Evolutionary conservation across 2,113 vertebrate genomes (phyloP), one percentile per base, ranked within the genome.

Genomic region (Sitta europaea): DNA sequence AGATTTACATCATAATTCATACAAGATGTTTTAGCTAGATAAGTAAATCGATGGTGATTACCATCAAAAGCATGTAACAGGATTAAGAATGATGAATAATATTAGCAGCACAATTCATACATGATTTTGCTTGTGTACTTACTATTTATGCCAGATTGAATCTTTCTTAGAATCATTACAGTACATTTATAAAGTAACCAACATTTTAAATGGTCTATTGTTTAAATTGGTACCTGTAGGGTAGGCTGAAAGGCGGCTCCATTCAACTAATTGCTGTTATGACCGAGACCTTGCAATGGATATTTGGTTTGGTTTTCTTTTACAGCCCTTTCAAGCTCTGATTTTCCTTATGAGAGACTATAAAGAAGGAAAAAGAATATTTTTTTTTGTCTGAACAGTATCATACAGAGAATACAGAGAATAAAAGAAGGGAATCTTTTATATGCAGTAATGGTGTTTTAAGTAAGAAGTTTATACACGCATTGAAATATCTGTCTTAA

Each of bases 261-360:
- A 1, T 95, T 97, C 61, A 86, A 91, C 63, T 97, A 97, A 96
- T 91, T 96, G 89, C 83, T 85, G 42, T 54, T 53, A 11, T 97
- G 96, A 98, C 91, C 97, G 97, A 97, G 92, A 95, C 83, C 36
- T 96, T 94, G 84, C 87, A 97, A 96, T 83, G 97, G 87, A 94
- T 94, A 88, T 94, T 97, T 94, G 86, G n/a, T 97, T 94, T 95
- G 62, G 45, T 92, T 96, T 96, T 90, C 72, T 96, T 97, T 80
- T 58, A 86, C 36, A n/a, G 35, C 17, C 28, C 33, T 95, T 93
- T 90, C 38, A 38, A 94, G 36, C 29, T 85, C 45, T 79, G 33
- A 35, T 81, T 95, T 92, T 86, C 57, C 59, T 76, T 80, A n/a
- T 40, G 43, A 58, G 28, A 48, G 20, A 42, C 9, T 28, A 18